phyloP scores from a whole-genome alignment of 2,113 vertebrate genomes.

The Clarias macrocephalus region DNA sequence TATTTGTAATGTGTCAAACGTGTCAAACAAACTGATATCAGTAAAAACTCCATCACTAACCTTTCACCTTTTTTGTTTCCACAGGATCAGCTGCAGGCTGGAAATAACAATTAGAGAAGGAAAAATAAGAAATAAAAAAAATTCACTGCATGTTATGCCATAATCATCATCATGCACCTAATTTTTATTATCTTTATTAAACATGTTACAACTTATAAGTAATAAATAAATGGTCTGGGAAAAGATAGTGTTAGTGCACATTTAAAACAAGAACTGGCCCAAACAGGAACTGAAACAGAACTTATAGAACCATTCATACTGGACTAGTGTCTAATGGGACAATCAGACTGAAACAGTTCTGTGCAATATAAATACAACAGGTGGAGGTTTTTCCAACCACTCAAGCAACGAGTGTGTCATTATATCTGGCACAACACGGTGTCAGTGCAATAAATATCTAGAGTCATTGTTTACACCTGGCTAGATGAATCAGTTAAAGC shows the following conservation, averaged over 20 bases:
- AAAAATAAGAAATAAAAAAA: conserved; percentile 13
- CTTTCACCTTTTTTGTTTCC: conserved; percentile 88
- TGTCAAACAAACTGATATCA: not conserved
- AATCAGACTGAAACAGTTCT: not conserved
- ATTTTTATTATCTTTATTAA: not conserved
- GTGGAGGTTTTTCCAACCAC: not conserved
- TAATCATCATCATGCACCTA: not conserved
- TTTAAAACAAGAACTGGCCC: not conserved
- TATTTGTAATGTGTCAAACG: not conserved
- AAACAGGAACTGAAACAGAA: not conserved
- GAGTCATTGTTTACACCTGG: no score
- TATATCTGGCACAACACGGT: not conserved
- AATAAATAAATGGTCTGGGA: not conserved
- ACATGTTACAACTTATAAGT: not conserved
- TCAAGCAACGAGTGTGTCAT: not conserved
- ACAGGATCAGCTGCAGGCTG: conserved; percentile 87
- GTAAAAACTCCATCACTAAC: conserved; percentile 60
- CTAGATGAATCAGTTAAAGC: no score
- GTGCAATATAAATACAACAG: not conserved
- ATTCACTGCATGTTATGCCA: not conserved
- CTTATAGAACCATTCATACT: not conserved
- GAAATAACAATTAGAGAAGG: conserved; percentile 8
- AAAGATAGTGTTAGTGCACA: not conserved
- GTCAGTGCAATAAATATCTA: no score
- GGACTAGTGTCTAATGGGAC: not conserved